These are phyloP conservation scores for Baronia brevicornis DNA, from an alignment of 2,888 invertebrate genomes.

Conservation along the genomic window DNA sequence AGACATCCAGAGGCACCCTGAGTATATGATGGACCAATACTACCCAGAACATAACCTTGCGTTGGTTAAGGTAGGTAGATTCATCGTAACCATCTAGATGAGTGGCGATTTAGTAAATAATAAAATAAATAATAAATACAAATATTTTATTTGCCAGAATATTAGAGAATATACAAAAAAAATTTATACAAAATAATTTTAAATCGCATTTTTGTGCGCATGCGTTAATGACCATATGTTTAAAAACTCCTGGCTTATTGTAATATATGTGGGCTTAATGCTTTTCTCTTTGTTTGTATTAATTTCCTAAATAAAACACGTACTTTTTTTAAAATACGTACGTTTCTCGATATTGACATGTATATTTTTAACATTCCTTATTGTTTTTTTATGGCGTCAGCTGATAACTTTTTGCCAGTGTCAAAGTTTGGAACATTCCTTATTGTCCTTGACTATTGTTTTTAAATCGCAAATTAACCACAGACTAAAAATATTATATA, in stretches of 20 bases:
- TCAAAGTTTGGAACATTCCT: background rate
- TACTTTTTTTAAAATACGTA: too few relatives aligned
- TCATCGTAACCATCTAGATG: background rate
- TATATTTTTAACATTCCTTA: background rate
- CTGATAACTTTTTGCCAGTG: too few relatives aligned
- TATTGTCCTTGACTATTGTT: background rate
- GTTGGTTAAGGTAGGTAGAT: conserved; percentile 48
- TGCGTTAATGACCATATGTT: too few relatives aligned
- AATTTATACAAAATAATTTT: background rate
- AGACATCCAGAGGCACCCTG: conserved; percentile 54
- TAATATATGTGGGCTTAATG: too few relatives aligned
- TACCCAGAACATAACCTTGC: conserved; percentile 67
- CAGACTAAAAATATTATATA: too few relatives aligned
- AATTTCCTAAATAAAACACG: too few relatives aligned
- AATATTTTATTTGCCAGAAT: background rate
- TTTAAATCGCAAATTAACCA: conserved; percentile 10
- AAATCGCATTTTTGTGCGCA: too few relatives aligned
- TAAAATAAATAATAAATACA: background rate
- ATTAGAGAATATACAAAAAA: too few relatives aligned
- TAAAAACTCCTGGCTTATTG: too few relatives aligned
- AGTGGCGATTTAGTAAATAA: background rate
- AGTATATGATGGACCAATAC: conserved; percentile 57
- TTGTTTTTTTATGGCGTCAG: too few relatives aligned
- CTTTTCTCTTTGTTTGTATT: too few relatives aligned
- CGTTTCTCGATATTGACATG: background rate